A percentile compares a stretch with the other conserved stretches of the same genome.
Conservation (phyloP, 37 sponge, comb jelly and placozoan genomes). For the Beroe forskalii region DNA sequence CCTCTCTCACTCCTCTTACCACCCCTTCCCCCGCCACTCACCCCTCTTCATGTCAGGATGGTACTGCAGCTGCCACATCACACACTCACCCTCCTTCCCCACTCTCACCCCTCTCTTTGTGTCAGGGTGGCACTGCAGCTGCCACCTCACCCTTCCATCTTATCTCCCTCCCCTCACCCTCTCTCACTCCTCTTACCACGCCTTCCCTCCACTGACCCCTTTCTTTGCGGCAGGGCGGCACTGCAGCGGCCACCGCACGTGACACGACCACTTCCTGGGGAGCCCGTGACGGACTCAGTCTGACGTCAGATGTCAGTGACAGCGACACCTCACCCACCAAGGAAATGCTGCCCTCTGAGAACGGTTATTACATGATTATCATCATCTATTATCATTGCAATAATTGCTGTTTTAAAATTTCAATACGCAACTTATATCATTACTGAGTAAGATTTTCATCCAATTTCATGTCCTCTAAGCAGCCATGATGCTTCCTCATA, state of each 20-base stretch:
- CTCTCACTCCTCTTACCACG: neutral
- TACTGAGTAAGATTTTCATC: no score
- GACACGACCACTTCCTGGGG: no score
- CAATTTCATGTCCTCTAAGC: no score
- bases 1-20: neutral
- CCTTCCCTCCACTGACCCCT: neutral
- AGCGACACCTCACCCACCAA: constrained; percentile 3
- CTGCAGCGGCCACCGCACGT: neutral
- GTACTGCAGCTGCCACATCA: neutral
- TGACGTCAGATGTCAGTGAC: neutral
- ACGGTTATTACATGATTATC: no score
- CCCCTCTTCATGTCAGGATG: neutral
- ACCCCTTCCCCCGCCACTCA: neutral
- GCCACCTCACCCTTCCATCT: neutral
- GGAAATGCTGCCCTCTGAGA: neutral
- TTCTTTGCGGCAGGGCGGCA: neutral
- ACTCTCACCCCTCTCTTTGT: neutral
- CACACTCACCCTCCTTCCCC: neutral
- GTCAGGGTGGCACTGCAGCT: neutral
- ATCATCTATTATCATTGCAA: no score
- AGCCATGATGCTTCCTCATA: no score
- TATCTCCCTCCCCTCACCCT: neutral
- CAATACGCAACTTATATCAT: no score
- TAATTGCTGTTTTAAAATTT: no score
- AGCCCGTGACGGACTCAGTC: neutral